phyloP scores from a whole-genome alignment of 2,888 invertebrate genomes.

The Pelosia muscerda region DNA sequence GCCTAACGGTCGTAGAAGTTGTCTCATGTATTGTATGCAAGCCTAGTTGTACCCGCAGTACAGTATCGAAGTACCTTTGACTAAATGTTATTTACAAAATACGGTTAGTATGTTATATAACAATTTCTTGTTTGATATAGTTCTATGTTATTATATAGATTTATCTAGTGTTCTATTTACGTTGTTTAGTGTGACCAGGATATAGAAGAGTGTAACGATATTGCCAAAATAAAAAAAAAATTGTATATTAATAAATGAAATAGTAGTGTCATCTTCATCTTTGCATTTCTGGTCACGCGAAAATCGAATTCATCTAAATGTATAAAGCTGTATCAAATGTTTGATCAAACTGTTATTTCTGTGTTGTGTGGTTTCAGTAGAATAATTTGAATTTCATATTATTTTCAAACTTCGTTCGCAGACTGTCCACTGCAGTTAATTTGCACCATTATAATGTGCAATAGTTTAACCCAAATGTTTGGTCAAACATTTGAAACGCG shows the following conservation, averaged over 20 bases:
- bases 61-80: conserved; percentile 32
- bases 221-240: background rate
- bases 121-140: conserved; percentile 40
- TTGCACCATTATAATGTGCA: conserved; percentile 19
- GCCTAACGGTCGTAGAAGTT: background rate
- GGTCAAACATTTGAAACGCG: conserved; percentile 48
- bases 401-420: background rate
- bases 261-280: background rate
- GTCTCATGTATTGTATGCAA: background rate
- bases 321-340: conserved; percentile 38
- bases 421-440: background rate
- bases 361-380: conserved; percentile 14
- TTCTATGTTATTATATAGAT: conserved; percentile 43
- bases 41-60: conserved; percentile 9
- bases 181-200: conserved; percentile 38
- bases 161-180: conserved; percentile 35
- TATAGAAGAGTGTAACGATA: conserved; percentile 2
- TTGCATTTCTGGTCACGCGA: conserved; percentile 25
- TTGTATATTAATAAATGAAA: background rate
- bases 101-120: conserved; percentile 39
- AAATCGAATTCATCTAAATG: conserved; percentile 20
- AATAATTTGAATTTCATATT: background rate
- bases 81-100: conserved; percentile 46
- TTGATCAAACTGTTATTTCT: conserved; percentile 43
- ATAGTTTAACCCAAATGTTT: conserved; percentile 42